Conservation (phyloP, 2,113 vertebrate genomes). For the Megaceryle maxima region DNA sequence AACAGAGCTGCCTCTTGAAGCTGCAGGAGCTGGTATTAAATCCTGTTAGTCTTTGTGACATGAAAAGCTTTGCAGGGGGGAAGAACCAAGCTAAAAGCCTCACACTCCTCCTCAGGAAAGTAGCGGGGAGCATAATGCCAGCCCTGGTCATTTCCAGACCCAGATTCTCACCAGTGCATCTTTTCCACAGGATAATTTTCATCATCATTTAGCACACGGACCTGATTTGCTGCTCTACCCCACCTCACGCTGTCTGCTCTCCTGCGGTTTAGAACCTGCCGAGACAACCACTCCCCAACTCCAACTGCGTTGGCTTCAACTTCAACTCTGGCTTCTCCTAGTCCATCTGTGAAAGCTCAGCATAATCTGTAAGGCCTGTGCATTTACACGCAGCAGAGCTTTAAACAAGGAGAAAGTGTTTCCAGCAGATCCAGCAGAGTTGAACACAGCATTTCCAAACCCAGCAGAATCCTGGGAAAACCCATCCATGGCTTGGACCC, state of each 20-base stretch:
- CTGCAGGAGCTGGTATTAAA: slow-evolving; percentile 21
- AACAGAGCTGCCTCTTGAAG: slow-evolving; percentile 44
- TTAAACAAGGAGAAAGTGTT: background rate
- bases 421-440: background rate
- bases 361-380: accelerated
- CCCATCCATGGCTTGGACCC: background rate
- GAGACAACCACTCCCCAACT: background rate
- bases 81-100: background rate
- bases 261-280: background rate
- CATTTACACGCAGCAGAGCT: background rate
- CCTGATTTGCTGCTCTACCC: background rate
- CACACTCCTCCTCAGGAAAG: background rate
- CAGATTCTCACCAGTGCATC: background rate
- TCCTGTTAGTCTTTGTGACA: background rate
- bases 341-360: background rate
- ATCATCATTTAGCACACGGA: background rate
- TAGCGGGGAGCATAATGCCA: background rate
- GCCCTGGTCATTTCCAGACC: background rate
- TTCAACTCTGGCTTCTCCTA: background rate
- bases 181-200: accelerated
- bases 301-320: background rate
- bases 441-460: background rate
- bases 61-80: background rate
- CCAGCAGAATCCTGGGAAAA: background rate
- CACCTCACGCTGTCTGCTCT: background rate